These are phyloP conservation scores for Zosterops pallidus DNA, from an alignment of 2,113 vertebrate species.

Conservation along the genomic window DNA sequence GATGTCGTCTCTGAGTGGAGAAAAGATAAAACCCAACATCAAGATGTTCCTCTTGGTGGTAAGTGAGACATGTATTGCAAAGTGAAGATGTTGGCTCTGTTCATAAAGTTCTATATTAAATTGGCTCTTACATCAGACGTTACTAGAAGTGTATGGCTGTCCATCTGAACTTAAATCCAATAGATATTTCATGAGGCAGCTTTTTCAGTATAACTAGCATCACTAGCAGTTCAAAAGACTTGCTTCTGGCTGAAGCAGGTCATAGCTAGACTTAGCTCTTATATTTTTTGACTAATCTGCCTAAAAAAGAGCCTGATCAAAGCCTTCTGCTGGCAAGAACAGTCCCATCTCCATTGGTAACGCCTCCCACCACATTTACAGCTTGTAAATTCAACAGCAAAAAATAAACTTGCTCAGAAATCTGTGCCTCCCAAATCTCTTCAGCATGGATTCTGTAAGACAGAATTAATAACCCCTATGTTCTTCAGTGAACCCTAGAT, in stretches of 20 bases:
- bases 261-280: not conserved
- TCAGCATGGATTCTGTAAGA: not conserved
- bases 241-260: not conserved
- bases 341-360: slow-evolving; percentile 10
- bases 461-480: not conserved
- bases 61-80: slow-evolving; percentile 38
- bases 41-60: slow-evolving; percentile 93
- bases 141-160: not conserved
- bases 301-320: not conserved
- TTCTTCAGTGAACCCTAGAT: not conserved
- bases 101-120: not conserved
- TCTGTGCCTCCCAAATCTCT: not conserved
- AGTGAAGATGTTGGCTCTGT: not conserved
- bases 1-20: slow-evolving; percentile 98
- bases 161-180: not conserved
- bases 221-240: not conserved
- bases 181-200: not conserved
- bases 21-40: slow-evolving; percentile 93
- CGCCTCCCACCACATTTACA: not conserved
- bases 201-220: not conserved
- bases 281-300: not conserved
- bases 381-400: not conserved
- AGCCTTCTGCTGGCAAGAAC: not conserved
- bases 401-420: not conserved
- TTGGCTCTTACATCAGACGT: not conserved